A percentile compares a stretch with the other conserved stretches of the same genome.
phyloP scores from a whole-genome alignment of 2,888 invertebrate species.

The Ectobius pallidus region DNA sequence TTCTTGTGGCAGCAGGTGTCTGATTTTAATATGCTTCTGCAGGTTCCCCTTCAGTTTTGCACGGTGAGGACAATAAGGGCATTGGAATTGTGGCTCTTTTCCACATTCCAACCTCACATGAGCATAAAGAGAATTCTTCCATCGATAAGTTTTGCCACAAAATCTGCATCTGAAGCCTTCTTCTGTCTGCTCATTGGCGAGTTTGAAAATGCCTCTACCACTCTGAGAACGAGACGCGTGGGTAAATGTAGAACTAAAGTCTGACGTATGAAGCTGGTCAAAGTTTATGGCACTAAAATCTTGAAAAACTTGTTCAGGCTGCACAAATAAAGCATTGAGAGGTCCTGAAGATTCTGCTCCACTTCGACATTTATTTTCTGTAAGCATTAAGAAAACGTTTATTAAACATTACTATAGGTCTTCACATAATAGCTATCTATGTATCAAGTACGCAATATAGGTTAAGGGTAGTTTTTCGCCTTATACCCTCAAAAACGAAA shows the following conservation, averaged over 20 bases:
- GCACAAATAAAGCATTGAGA: neutral
- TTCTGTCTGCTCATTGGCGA: neutral
- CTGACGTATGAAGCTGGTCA: neutral
- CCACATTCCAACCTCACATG: constrained; percentile 55
- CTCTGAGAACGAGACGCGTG: neutral
- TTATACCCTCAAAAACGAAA: too few relatives aligned
- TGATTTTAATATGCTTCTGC: constrained; percentile 39
- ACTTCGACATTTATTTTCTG: neutral
- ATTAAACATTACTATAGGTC: too few relatives aligned
- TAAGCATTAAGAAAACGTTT: neutral
- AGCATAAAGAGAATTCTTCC: constrained; percentile 26
- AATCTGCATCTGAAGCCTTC: constrained; percentile 11
- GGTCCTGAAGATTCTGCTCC: neutral
- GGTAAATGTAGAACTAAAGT: too few relatives aligned
- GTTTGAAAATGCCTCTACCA: neutral
- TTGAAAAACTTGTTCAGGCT: neutral
- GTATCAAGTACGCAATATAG: too few relatives aligned
- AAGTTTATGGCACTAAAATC: neutral
- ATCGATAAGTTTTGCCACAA: constrained; percentile 16
- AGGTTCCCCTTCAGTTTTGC: constrained; percentile 39
- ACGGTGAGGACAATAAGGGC: constrained; percentile 50
- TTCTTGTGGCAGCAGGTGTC: neutral
- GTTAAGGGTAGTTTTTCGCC: too few relatives aligned
- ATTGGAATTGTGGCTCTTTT: constrained; percentile 53
- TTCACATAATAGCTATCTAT: too few relatives aligned